Evolutionary conservation across 2,888 invertebrate species (phyloP), one percentile per base, ranked within the genome.

Genomic region (Lepidochitona cinerea): DNA sequence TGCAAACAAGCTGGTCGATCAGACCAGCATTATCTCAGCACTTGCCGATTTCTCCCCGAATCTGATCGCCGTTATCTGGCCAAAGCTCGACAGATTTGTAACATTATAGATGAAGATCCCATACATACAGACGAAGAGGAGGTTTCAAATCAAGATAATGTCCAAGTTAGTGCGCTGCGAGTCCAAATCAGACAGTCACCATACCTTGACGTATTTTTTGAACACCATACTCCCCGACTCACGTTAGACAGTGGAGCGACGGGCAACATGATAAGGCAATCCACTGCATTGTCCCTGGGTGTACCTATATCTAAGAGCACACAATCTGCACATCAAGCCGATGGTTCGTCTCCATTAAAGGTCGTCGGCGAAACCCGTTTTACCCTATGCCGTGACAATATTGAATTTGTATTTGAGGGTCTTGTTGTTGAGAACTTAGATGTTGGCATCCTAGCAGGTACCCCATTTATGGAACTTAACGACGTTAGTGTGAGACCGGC

Each of bases 381-480:
- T n/a, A n/a, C n/a, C n/a, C n/a, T n/a, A n/a, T n/a, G n/a, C n/a
- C n/a, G n/a, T n/a, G n/a, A n/a, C n/a, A n/a, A n/a, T n/a, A n/a
- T n/a, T n/a, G n/a, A n/a, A n/a, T n/a, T n/a, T n/a, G n/a, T n/a
- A n/a, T n/a, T n/a, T n/a, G n/a, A n/a, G n/a, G 76, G 70, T 18
- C 68, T 77, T 14, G 80, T 78, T 14, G 78, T 81, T 1, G 71
- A 76, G 23, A 59, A 78, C 52, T 35, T 78, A 3, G 82, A 82
- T 70, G 73, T 70, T 14, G 80, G 81, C 12, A 49, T 72, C 29
- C 26, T 75, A 18, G 80, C 79, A 0, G 82, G 82, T 1, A 79
- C 75, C 12, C 78, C 81, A 0, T 82, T 81, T 41, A 80, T 83
- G 76, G 70, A 68, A 33, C 12, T 12, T 12, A 83, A 81, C 74